Conservation (phyloP, 2,797 vertebrate genomes). For the Melanotaenia nigrans region DNA sequence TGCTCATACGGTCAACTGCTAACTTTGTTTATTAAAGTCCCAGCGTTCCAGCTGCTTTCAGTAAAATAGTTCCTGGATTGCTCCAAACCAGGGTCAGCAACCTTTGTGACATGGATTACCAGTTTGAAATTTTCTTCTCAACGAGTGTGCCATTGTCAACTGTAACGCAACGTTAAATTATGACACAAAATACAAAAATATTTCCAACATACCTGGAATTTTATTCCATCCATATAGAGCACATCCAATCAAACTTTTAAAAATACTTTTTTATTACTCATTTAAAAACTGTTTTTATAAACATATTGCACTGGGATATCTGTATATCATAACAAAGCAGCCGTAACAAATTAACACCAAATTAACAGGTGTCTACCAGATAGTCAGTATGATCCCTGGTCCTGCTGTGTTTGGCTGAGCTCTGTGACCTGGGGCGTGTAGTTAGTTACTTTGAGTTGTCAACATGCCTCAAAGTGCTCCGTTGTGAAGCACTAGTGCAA, state of each 20-base stretch:
- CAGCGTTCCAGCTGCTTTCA: too few relatives aligned
- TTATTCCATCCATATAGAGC: neutral
- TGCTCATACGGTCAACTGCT: too few relatives aligned
- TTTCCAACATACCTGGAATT: neutral
- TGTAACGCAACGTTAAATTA: too few relatives aligned
- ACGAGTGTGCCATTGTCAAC: too few relatives aligned
- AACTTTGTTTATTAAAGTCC: too few relatives aligned
- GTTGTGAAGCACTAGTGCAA: too few relatives aligned
- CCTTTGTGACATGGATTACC: neutral
- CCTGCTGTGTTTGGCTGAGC: slow-evolving; percentile 18
- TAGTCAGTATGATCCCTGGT: slow-evolving; percentile 15
- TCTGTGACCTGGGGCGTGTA: slow-evolving; percentile 7
- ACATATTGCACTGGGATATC: neutral
- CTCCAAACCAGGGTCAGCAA: neutral
- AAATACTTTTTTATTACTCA: neutral
- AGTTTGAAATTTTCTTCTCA: too few relatives aligned
- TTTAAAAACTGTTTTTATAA: neutral
- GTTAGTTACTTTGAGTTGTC: too few relatives aligned
- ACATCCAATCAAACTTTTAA: neutral
- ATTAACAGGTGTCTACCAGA: slow-evolving; percentile 2
- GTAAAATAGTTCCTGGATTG: too few relatives aligned
- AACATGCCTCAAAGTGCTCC: too few relatives aligned
- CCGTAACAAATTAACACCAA: neutral
- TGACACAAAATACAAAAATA: neutral
- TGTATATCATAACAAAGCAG: neutral